phyloP scores from a whole-genome alignment of 1,140 invertebrate genomes.

The Arctopsyche grandis region DNA sequence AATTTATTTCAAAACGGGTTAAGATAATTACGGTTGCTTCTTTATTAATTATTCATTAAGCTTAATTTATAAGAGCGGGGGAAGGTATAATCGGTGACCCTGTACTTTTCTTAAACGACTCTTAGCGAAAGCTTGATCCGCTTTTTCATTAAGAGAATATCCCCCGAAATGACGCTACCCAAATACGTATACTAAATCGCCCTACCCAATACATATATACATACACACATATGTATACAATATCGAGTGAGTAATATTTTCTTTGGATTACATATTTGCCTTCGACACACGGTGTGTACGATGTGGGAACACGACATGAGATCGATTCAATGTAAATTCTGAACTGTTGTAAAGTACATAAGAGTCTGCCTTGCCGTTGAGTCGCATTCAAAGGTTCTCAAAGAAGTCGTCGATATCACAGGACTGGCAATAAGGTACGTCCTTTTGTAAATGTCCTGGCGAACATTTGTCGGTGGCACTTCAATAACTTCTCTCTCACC shows the following conservation, averaged over 20 bases:
- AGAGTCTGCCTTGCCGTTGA: background rate
- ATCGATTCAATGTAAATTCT: conserved; percentile 6
- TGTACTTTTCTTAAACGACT: conserved; percentile 16
- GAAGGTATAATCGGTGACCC: conserved; percentile 4
- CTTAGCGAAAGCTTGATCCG: conserved; percentile 18
- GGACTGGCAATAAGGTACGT: conserved; percentile 7
- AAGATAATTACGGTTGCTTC: conserved; percentile 3
- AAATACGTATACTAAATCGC: background rate
- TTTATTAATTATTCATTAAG: conserved; percentile 18
- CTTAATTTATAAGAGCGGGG: conserved; percentile 15
- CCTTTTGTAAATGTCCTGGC: background rate
- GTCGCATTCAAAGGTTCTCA: conserved; percentile 4
- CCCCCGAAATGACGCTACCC: background rate
- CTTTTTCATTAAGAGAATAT: background rate
- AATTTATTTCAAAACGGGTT: conserved; percentile 8
- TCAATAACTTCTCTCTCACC: conserved; percentile 32
- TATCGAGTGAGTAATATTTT: no score
- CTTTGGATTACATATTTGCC: no score
- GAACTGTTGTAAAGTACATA: conserved; percentile 11
- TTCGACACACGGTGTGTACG: no score
- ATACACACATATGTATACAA: no score
- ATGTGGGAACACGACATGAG: background rate
- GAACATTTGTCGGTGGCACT: conserved; percentile 32
- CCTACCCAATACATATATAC: background rate
- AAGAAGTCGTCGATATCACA: conserved; percentile 22